phyloP scores from a whole-genome alignment of 1,140 invertebrate genomes.

The Geopemphigus sp. region DNA sequence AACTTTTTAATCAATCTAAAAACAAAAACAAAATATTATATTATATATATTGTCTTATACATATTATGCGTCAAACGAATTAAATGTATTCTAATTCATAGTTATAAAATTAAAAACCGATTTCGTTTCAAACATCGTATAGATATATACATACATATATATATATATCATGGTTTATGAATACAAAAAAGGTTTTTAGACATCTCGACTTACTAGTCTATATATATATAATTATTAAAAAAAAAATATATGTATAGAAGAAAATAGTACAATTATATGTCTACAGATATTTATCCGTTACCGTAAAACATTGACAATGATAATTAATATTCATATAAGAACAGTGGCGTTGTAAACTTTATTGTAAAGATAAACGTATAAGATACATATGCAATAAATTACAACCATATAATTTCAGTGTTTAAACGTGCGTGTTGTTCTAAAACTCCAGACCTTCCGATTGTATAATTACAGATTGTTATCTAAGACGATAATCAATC shows the following conservation, averaged over 20 bases:
- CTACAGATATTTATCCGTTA: neutral
- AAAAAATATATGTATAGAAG: neutral
- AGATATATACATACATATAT: neutral
- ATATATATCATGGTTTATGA: neutral
- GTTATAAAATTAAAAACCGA: neutral
- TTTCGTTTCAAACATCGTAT: neutral
- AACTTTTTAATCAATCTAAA: slow-evolving; percentile 5
- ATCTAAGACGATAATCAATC: slow-evolving; percentile 1
- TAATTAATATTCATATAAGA: neutral
- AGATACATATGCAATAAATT: neutral
- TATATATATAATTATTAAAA: neutral
- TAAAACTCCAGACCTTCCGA: neutral
- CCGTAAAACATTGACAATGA: neutral
- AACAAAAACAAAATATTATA: neutral
- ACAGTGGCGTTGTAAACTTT: neutral
- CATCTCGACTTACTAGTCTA: neutral
- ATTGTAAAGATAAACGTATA: neutral
- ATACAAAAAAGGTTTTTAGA: neutral
- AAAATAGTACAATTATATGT: neutral
- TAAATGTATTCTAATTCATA: neutral
- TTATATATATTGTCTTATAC: too few species aligned
- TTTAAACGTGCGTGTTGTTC: neutral
- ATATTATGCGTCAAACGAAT: neutral
- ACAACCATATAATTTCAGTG: neutral
- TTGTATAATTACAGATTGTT: neutral